Conservation (phyloP, 2,113 vertebrate species). For the Prietella phreatophila region DNA sequence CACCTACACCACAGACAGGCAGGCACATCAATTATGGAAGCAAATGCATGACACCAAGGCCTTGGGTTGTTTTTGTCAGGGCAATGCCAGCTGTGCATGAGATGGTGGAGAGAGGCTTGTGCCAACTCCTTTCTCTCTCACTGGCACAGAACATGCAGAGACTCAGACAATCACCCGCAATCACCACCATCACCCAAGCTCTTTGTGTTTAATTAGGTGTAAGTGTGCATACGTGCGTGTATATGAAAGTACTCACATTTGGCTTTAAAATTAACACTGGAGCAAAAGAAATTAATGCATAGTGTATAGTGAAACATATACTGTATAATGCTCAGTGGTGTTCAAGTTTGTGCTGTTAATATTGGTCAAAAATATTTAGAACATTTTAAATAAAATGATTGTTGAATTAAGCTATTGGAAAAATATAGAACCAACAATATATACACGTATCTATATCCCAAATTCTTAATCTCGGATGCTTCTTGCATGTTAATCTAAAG, state of each 20-base stretch:
- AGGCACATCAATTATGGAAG: constrained; percentile 33
- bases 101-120: constrained; percentile 45
- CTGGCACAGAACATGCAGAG: constrained; percentile 51
- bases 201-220: constrained; percentile 43
- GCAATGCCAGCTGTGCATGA: constrained; percentile 41
- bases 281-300: neutral
- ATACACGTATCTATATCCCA: neutral
- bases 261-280: neutral
- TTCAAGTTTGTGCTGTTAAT: neutral
- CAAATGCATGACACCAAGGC: constrained; percentile 33
- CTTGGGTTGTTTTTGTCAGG: constrained; percentile 35
- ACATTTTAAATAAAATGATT: neutral
- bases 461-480: neutral
- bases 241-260: neutral
- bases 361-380: neutral
- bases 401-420: neutral
- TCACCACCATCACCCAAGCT: constrained; percentile 57
- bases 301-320: neutral
- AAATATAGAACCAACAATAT: neutral
- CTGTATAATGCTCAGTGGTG: neutral
- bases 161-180: constrained; percentile 59
- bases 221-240: constrained; percentile 10
- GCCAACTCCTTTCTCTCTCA: constrained; percentile 40
- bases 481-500: constrained; percentile 28
- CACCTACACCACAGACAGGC: neutral